These are phyloP conservation scores for Microcebus ravelobensis DNA, from an alignment of 2,113 vertebrate genomes.

Conservation along the genomic window DNA sequence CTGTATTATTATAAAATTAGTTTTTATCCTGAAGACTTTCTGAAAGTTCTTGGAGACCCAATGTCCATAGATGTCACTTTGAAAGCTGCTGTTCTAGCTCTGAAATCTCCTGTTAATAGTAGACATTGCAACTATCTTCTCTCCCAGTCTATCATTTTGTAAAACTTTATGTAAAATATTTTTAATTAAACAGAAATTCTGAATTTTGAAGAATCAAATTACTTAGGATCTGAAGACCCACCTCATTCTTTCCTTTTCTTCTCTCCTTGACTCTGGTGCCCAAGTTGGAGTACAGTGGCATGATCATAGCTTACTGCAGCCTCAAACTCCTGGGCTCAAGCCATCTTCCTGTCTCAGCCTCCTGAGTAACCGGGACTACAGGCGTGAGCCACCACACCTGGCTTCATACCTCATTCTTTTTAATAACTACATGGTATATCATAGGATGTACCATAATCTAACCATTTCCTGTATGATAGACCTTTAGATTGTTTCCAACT, in stretches of 20 bases:
- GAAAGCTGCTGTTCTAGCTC: background rate
- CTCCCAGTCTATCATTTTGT: background rate
- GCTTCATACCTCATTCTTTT: background rate
- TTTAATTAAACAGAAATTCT: background rate
- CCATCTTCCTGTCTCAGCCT: no score
- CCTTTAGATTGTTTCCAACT: background rate
- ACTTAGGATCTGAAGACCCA: background rate
- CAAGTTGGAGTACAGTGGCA: no score
- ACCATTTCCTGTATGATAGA: background rate
- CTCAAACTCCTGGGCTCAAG: no score
- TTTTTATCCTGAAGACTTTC: background rate
- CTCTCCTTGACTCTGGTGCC: no score
- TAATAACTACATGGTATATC: background rate
- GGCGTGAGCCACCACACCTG: no score
- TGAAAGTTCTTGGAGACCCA: background rate
- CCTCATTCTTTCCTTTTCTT: background rate
- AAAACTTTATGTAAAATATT: background rate
- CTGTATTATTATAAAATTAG: background rate
- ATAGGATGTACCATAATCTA: background rate
- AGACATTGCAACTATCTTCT: background rate
- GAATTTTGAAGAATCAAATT: background rate
- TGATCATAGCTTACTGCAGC: no score
- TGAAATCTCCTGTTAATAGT: background rate
- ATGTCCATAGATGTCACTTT: background rate
- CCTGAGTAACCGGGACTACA: no score